Evolutionary conservation across 2,113 vertebrate genomes (phyloP), one percentile per base, ranked within the genome.

Genomic region (Cercopithecus mona): DNA sequence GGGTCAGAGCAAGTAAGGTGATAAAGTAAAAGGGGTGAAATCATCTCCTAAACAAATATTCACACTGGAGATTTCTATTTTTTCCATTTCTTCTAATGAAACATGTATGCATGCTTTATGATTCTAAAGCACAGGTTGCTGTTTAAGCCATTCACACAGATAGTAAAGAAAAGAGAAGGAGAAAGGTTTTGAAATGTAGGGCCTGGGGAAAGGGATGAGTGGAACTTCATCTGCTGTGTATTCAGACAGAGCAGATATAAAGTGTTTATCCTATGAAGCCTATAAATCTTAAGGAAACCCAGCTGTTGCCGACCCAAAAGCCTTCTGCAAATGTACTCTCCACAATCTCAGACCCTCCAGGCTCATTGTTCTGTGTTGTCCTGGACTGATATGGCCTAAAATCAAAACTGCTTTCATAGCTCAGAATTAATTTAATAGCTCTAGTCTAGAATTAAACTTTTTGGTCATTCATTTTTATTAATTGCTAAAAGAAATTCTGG

Each of bases 201-300:
- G 50, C 4, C 45, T 88, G 23, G 12, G 40, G 52, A 27, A 81
- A 66, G 18, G 12, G 32, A 27, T 25, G 16, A n/a, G 30, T n/a
- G 13, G 88, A 3, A 64, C 94, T 96, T 91, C 95, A 87, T 97
- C 96, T 97, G 97, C 89, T 76, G 95, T 66, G 95, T 93, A 80
- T 94, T 98, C 96, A 76, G 96, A 72, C 92, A 88, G 94, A 98
- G 94, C 95, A 89, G 97, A 97, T 96, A 98, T 95, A 94, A 98
- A 97, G 96, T 90, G 48, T 96, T 98, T 98, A 97, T 90, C 38
- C 76, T 96, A 90, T 96, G 97, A 97, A 98, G 95, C 79, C 78
- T 82, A 70, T 76, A 90, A 96, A 66, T 94, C 97, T 95, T 96
- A 97, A 98, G 97, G 52, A 95, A 96, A 93, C 88, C 96, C 97